Base-by-base conservation (phyloP, 2,113 vertebrate genomes). In the Felis chaus region DNA sequence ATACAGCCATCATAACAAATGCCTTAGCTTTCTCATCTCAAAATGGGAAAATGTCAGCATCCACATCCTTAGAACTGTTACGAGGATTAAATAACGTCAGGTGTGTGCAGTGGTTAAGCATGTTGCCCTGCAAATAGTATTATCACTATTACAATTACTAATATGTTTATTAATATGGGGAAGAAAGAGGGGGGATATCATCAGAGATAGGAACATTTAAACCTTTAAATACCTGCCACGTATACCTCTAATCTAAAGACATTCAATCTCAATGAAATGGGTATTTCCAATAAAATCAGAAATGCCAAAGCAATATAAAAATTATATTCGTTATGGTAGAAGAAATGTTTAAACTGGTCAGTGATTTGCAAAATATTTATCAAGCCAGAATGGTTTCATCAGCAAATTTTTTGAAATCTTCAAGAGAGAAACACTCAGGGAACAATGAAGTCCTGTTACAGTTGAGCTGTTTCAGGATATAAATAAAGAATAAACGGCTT, bases 341-440 rank as follows among this genome's bases (percentile, higher is more conserved):
- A 95, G 18, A 80, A 36, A 89, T 66, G 14, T 95, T 55, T 92
- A 95, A 93, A 41, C 15, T 96, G 4, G 36, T 92, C 25, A 39
- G 5, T 61, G 41, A 95, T 83, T 61, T 63, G 88, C 16, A 92
- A 92, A 92, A 18, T 86, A 82, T 89, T 71, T 87, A 10, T 92
- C 5, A 53, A 93, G 50, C 5, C 65, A 85, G 85, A 16, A 65
- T 80, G 25, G 11, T 45, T 79, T 65, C 53, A 91, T 65, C 39
- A 39, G 55, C n/a, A 86, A 81, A 23, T 36, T 55, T 7, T 41
- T 55, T 53, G 19, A 45, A 84, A 68, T 81, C 15, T 74, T 90
- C 16, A 73, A 33, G 36, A 74, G 25, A 39, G 4, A 86, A 23
- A 66, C 36, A 50, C 3, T 87, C 45, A 74, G 2, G 7, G 12